These are phyloP conservation scores for Empis livida DNA, from an alignment of 2,888 invertebrate genomes.

Conservation along the genomic window DNA sequence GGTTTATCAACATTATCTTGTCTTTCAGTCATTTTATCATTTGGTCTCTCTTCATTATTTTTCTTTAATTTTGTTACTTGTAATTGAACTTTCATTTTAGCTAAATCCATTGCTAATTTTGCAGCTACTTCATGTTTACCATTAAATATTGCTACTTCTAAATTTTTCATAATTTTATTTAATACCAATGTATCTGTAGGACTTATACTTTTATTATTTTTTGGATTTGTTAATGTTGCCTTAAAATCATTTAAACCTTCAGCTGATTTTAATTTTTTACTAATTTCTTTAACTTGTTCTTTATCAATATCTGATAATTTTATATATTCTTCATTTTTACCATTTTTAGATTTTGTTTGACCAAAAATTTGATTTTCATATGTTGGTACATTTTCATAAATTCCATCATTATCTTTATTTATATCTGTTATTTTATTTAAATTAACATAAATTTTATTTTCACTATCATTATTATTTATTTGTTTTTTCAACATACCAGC, in stretches of 20 bases:
- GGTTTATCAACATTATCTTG: background rate
- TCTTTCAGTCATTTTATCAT: background rate
- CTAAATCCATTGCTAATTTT: conserved; percentile 60
- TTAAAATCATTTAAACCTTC: conserved; percentile 15
- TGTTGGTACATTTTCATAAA: conserved; percentile 38
- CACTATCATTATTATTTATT: background rate
- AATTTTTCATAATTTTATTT: conserved; percentile 49
- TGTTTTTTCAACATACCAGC: conserved; percentile 37
- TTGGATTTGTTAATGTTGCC: conserved; percentile 7
- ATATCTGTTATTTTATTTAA: background rate
- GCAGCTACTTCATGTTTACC: conserved; percentile 66
- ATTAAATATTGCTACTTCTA: conserved; percentile 64
- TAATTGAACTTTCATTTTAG: conserved; percentile 61
- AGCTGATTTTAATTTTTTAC: conserved; percentile 13
- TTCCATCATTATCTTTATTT: conserved; percentile 6
- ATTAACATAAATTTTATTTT: background rate
- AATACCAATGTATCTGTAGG: conserved; percentile 46
- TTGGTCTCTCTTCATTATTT: background rate
- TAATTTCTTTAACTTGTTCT: conserved; percentile 11
- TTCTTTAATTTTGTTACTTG: conserved; percentile 44
- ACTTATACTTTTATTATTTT: conserved; percentile 6
- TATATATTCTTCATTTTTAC: conserved; percentile 2
- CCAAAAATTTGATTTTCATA: conserved; percentile 5
- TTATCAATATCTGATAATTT: conserved; percentile 8
- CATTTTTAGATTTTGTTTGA: conserved; percentile 7